Percentiles rank a stretch among this genome's conserved stretches.
phyloP scores from a whole-genome alignment of 1,140 invertebrate species.

The Himalopsyche phryganea region DNA sequence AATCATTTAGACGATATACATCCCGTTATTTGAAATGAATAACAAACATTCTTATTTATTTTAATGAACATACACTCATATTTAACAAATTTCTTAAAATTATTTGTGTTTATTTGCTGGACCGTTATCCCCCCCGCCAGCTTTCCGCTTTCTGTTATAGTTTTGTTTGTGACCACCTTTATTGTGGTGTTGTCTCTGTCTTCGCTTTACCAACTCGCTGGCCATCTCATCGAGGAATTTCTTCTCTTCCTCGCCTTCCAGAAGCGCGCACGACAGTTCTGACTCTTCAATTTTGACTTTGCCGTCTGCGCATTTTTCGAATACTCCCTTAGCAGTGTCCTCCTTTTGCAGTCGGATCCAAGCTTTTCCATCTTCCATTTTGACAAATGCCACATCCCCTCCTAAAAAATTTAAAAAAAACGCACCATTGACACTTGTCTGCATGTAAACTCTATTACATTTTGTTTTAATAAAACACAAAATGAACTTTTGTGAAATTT shows the following conservation, averaged over 20 bases:
- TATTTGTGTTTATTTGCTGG: conserved; percentile 20
- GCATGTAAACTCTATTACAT: too few relatives aligned
- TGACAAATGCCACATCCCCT: conserved; percentile 64
- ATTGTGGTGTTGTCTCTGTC: conserved; percentile 47
- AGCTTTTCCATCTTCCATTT: conserved; percentile 67
- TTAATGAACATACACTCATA: too few relatives aligned
- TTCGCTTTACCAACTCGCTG: conserved; percentile 58
- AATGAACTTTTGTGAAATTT: too few relatives aligned
- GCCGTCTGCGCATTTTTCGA: conserved; percentile 61
- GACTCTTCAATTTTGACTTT: conserved; percentile 58
- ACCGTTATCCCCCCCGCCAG: conserved; percentile 31
- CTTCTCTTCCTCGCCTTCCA: conserved; percentile 69
- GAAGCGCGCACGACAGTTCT: conserved; percentile 55
- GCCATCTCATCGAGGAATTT: conserved; percentile 61
- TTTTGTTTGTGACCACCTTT: conserved; percentile 38
- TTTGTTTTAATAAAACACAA: too few relatives aligned
- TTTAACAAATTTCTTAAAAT: neutral
- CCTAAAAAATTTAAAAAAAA: conserved; percentile 38
- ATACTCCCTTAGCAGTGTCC: conserved; percentile 61
- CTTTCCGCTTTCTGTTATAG: conserved; percentile 43
- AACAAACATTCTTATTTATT: too few relatives aligned
- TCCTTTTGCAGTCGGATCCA: conserved; percentile 68
- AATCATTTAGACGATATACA: too few relatives aligned
- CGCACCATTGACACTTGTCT: too few relatives aligned
- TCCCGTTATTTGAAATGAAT: too few relatives aligned